phyloP scores from a whole-genome alignment of 2,113 vertebrate species.

The Ageneiosus marmoratus region DNA sequence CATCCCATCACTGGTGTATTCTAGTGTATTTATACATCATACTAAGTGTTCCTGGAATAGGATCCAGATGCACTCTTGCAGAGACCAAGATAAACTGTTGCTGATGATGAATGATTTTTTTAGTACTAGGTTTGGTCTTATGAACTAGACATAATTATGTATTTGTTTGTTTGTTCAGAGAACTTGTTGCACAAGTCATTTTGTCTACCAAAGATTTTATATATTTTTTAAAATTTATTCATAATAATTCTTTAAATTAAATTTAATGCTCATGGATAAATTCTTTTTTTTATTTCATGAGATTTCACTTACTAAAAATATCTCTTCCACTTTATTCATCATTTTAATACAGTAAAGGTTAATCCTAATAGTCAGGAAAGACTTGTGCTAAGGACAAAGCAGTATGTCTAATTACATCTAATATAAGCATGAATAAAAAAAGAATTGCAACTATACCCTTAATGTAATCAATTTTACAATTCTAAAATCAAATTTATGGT shows the following conservation, averaged over 20 bases:
- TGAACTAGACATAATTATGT: background rate
- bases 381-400: background rate
- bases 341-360: background rate
- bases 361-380: background rate
- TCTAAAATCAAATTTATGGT: background rate
- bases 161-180: conserved; percentile 13
- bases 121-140: background rate
- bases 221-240: background rate
- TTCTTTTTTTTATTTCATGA: background rate
- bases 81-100: background rate
- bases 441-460: background rate
- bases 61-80: background rate
- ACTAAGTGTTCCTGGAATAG: background rate
- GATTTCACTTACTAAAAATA: background rate
- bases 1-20: background rate
- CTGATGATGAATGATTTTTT: background rate
- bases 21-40: background rate
- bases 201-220: background rate
- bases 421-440: background rate
- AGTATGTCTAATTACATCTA: too few species aligned
- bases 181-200: background rate
- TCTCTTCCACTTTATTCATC: background rate
- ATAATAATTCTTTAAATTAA: background rate
- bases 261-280: background rate
- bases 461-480: too few species aligned